phyloP scores from a whole-genome alignment of 2,113 vertebrate species.

The Sprattus sprattus region DNA sequence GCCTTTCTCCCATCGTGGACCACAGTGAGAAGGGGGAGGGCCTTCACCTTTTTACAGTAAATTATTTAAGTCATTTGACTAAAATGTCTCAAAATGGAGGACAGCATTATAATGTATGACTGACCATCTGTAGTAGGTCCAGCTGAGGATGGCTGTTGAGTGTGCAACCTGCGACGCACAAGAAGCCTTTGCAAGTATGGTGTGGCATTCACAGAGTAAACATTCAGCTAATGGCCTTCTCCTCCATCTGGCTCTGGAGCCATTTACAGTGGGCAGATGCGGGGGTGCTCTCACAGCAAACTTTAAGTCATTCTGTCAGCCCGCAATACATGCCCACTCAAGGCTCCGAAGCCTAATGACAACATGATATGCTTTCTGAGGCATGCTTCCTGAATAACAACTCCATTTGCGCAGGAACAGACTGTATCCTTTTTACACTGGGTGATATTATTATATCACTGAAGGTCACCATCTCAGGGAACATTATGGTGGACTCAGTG shows the following conservation, averaged over 20 bases:
- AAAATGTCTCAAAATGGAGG: no score
- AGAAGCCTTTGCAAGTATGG: background rate
- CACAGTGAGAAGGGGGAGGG: no score
- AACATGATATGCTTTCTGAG: background rate
- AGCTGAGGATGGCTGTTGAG: background rate
- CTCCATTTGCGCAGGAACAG: background rate
- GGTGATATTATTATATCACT: background rate
- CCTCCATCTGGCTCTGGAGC: background rate
- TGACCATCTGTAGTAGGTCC: background rate
- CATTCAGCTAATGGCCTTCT: background rate
- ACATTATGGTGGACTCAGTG: background rate
- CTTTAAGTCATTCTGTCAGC: background rate
- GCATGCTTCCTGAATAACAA: background rate
- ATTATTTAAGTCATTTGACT: no score
- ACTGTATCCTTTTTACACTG: background rate
- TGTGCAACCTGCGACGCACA: background rate
- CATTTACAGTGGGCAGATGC: background rate
- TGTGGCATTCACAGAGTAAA: background rate
- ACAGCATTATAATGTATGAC: no score
- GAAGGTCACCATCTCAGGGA: constrained; percentile 1
- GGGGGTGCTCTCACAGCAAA: background rate
- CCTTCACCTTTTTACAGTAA: no score
- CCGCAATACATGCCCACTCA: background rate
- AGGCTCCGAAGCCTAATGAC: background rate
- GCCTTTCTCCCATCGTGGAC: no score